Percentiles rank a stretch among this genome's conserved stretches.
Evolutionary conservation across 2,888 invertebrate genomes (phyloP).

Genomic region (Priocnemis perturbator): DNA sequence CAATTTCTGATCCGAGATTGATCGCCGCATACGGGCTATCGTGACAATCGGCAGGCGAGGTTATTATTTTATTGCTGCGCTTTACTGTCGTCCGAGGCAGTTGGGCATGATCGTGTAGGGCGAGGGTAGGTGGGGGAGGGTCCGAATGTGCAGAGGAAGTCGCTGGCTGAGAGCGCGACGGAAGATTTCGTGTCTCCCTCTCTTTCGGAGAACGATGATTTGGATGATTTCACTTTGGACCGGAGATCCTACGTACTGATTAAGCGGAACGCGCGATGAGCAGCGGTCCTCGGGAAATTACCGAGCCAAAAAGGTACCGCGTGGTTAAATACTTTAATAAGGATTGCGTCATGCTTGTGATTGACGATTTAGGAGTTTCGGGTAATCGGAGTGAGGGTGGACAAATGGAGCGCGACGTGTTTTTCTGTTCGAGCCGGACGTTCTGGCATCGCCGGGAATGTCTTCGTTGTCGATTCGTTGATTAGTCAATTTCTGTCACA

Average conservation of each 20-base stretch:
- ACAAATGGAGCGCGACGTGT: no score
- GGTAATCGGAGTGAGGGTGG: not conserved
- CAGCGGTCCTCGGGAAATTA: slow-evolving; percentile 33
- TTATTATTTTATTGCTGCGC: slow-evolving; percentile 24
- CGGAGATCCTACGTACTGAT: slow-evolving; percentile 42
- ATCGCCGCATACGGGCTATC: slow-evolving; percentile 51
- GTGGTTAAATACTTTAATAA: slow-evolving; percentile 10
- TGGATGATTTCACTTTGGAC: slow-evolving; percentile 43
- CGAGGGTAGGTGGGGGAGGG: not conserved
- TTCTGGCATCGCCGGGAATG: no score
- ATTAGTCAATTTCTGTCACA: no score
- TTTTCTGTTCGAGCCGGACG: no score
- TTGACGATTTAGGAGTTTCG: slow-evolving; percentile 2
- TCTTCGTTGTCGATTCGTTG: no score
- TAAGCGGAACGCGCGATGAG: slow-evolving; percentile 46
- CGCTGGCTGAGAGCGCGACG: slow-evolving; percentile 22
- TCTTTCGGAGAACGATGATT: slow-evolving; percentile 50
- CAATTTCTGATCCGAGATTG: slow-evolving; percentile 49
- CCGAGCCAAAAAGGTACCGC: slow-evolving; percentile 31
- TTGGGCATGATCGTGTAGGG: not conserved
- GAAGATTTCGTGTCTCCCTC: slow-evolving; percentile 37
- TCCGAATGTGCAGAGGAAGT: slow-evolving; percentile 28
- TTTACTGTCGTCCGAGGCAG: not conserved
- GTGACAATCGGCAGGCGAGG: slow-evolving; percentile 28
- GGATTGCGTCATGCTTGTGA: slow-evolving; percentile 7